Evolutionary conservation across 2,113 vertebrate genomes (phyloP), one percentile per base, ranked within the genome.

Genomic region (Aspiorhynchus laticeps): DNA sequence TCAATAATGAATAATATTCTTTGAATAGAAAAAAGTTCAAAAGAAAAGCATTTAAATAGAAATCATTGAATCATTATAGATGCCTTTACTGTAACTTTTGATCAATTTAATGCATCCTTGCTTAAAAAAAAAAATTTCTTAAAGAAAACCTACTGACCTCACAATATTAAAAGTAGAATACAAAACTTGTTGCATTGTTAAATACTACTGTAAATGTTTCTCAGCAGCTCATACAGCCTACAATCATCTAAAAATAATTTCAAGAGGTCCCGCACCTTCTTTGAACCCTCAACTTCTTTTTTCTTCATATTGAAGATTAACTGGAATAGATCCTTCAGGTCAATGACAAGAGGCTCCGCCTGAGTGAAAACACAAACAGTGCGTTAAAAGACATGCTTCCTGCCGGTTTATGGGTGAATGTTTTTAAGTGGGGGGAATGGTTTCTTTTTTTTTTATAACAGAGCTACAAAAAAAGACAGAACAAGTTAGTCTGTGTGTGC

Each of bases 311-410:
- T 99, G 90, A 98, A 99, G 90, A 99, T 97, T 89, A 99, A 92
- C 90, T 99, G 98, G 90, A 99, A 99, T 53, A 99, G 97, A 88
- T 99, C 97, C 92, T 99, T 99, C 84, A 99, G 95, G 89, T 99
- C 98, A n/a, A 98, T 90, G 41, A 99, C 98, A 83, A 99, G 92
- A 14, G 98, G 97, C 87, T 99, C 98, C 1, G 97, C 97, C 98
- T 99, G 89, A 59, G 12, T 41, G 86, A 1, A 77, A 80, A 90
- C 17, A 86, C 14, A 87, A 84, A 87, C 5, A 84, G 65, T 7
- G 24, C 74, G 63, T 85, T 85, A 79, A 83, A 87, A 31, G 33
- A 14, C 31, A 69, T 41, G 46, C 65, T 76, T 87, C 80, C 56
- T 38, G 56, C 15, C 51, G 31, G n/a, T 43, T 74, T 82, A 74